These are phyloP conservation scores for Hydrolagus affinis DNA, from an alignment of 2,113 vertebrate genomes.

Conservation along the genomic window DNA sequence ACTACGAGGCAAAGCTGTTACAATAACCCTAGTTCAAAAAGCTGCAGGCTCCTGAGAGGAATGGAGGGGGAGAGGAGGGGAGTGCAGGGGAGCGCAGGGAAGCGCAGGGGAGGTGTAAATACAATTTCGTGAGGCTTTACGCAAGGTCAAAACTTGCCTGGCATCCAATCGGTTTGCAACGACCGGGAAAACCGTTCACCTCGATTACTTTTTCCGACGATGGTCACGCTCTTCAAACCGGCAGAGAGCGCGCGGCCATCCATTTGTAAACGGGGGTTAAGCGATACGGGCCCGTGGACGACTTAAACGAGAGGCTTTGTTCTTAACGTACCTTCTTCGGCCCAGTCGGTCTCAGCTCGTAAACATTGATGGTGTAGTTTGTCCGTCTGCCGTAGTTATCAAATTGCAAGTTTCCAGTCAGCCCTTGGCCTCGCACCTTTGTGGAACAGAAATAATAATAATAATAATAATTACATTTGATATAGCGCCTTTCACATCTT, in stretches of 20 bases:
- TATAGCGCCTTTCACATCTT: too few relatives aligned
- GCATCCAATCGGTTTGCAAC: neutral
- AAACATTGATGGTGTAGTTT: slow-evolving; percentile 95
- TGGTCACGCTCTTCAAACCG: neutral
- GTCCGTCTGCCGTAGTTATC: slow-evolving; percentile 94
- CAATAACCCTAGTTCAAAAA: slow-evolving; percentile 1
- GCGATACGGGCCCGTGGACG: neutral
- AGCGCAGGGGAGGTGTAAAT: too few relatives aligned
- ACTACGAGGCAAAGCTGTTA: neutral
- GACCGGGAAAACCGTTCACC: neutral
- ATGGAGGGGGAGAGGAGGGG: too few relatives aligned
- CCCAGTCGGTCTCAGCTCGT: slow-evolving; percentile 87
- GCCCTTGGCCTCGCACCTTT: slow-evolving; percentile 93
- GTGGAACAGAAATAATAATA: neutral
- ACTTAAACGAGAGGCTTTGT: neutral
- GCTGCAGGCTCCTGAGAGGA: neutral
- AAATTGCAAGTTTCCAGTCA: slow-evolving; percentile 97
- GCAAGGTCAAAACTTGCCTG: neutral
- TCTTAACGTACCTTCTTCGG: slow-evolving; percentile 77
- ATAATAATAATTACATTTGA: too few relatives aligned
- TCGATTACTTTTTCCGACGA: too few relatives aligned
- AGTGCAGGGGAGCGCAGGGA: too few relatives aligned
- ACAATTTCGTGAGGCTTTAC: neutral
- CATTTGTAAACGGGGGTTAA: too few relatives aligned
- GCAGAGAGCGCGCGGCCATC: too few relatives aligned